Conservation (phyloP, 2,888 invertebrate genomes). For the Cataglyphis altisquamis region DNA sequence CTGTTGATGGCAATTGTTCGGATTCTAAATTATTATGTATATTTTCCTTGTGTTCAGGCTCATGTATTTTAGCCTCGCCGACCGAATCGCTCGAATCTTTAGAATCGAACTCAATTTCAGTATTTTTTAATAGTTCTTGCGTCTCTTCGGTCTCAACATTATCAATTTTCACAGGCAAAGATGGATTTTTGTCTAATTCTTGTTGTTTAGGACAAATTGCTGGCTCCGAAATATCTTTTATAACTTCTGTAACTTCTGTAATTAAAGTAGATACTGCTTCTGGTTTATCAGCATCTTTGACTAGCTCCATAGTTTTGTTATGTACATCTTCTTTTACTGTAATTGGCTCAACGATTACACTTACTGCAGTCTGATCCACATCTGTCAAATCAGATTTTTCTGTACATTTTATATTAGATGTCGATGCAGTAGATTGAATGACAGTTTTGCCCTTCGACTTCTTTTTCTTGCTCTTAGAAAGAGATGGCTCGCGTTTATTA, state of each 20-base stretch:
- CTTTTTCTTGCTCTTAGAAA: slow-evolving; percentile 49
- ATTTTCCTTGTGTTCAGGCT: background rate
- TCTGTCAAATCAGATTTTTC: slow-evolving; percentile 50
- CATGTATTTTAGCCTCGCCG: background rate
- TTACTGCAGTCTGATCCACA: slow-evolving; percentile 43
- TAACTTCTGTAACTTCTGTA: background rate
- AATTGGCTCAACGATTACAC: background rate
- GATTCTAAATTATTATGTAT: background rate
- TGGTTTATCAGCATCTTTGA: background rate
- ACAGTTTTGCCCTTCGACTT: slow-evolving; percentile 25
- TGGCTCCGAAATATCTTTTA: slow-evolving; percentile 9
- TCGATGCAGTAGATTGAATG: background rate
- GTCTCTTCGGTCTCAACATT: background rate
- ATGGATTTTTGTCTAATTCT: background rate
- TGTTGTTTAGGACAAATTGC: background rate
- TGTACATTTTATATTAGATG: background rate
- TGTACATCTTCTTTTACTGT: background rate
- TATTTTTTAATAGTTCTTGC: background rate
- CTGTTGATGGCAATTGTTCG: slow-evolving; percentile 28
- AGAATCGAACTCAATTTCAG: background rate
- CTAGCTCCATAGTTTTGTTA: background rate
- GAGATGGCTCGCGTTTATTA: slow-evolving; percentile 64
- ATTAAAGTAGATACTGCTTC: background rate
- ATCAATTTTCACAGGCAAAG: background rate
- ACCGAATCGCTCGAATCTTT: background rate